Base-by-base conservation (phyloP, 2,888 invertebrate genomes). In the Meteorus colon region DNA sequence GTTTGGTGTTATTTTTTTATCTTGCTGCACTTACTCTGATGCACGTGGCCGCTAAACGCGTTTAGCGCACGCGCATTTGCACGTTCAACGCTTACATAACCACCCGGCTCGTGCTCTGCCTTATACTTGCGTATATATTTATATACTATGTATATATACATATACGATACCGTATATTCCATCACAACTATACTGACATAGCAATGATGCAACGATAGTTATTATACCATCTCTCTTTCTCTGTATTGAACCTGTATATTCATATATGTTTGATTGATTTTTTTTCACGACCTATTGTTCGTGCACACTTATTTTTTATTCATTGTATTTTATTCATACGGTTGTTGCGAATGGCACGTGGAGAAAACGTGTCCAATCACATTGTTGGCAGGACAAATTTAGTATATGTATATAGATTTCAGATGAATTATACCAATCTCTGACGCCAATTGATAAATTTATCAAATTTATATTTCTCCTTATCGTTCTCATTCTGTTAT, bases 171-270 rank as follows among this genome's bases (percentile, higher is more conserved):
- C 70, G 41, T 63, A 65, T 70, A 55, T 63, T 75, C 24, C 48
- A 19, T 48, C 65, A 34, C 41, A 41, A 45, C 41, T 76, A 37
- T 62, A 19, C 67, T 67, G 67, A 72, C 76, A 73, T 72, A 73
- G 59, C 29, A 76, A 77, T 81, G 76, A 79, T 74, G 79, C 75
- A 48, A 48, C 51, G 51, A 48, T 55, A 55, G 48, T 3, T 48
- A 16, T n/a, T 48, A 48, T 41, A 67, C 45, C 41, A 45, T 41
- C 27, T 14, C 24, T 67, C 37, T 24, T 27, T 29, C 68, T 45
- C 62, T 62, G 5, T 12, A 24, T 24, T 55, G n/a, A 55, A 31
- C 65, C n/a, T 12, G 34, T 31, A 37, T 31, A 65, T 65, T 34
- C 34, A 41, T 41, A 41, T 41, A 41, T 41, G 12, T 41, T 41